These are phyloP conservation scores for Hydrozoanthus gracilis DNA, from an alignment of 92 coral and sea anemone species.

Conservation along the genomic window DNA sequence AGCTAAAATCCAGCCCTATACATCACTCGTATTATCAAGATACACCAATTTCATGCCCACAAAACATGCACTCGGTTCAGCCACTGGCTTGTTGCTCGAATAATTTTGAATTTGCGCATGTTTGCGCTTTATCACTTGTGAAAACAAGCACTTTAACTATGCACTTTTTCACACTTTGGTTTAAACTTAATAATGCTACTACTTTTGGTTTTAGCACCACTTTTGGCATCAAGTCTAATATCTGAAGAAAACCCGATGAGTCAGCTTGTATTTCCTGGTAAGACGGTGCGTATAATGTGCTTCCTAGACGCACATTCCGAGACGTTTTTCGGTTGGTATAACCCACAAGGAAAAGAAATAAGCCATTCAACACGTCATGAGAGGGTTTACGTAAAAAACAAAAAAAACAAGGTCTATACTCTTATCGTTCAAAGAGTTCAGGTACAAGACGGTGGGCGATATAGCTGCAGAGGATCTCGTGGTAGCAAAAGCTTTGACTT, in stretches of 20 bases:
- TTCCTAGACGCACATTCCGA: neutral
- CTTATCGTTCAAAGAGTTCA: conserved; percentile 17
- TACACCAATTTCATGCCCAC: no score
- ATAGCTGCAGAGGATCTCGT: conserved; percentile 3
- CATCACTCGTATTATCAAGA: no score
- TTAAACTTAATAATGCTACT: no score
- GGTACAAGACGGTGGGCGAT: conserved; percentile 23
- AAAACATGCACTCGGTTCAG: no score
- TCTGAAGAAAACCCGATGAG: neutral
- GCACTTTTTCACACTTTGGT: no score
- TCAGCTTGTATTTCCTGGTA: neutral
- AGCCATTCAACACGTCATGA: neutral
- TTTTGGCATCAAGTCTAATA: conserved; percentile 19
- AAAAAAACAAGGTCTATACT: conserved; percentile 2
- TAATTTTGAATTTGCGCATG: no score
- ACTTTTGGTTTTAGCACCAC: neutral
- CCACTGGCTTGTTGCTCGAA: no score
- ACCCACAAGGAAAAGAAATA: conserved; percentile 9
- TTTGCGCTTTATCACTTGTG: no score
- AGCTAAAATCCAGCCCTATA: no score
- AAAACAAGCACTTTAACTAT: no score
- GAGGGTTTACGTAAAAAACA: conserved; percentile 13
- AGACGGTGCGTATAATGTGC: conserved; percentile 34
- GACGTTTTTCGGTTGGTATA: conserved; percentile 1
- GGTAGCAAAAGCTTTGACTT: conserved; percentile 21